Evolutionary conservation across 1,140 invertebrate species (phyloP).

Genomic region (Microplitis mediator): DNA sequence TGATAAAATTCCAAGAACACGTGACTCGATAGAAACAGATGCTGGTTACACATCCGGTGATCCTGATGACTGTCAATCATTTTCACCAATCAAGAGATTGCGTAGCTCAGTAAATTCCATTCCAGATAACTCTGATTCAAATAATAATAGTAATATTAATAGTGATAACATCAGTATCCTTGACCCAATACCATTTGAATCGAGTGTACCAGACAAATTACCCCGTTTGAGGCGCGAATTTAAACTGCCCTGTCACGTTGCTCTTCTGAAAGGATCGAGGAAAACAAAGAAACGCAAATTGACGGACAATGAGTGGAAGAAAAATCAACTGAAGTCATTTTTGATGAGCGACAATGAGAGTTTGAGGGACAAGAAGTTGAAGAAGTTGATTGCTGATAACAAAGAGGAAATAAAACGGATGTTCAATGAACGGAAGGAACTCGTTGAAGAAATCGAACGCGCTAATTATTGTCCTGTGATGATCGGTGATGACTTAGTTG

Average conservation of each 20-base stretch:
- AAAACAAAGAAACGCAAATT: background rate
- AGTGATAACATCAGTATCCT: too few species aligned
- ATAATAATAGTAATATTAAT: conserved; percentile 19
- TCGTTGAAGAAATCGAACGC: too few species aligned
- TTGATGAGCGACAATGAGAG: too few species aligned
- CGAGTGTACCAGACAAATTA: conserved; percentile 41
- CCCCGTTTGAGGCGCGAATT: conserved; percentile 35
- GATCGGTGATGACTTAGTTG: too few species aligned
- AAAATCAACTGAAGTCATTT: background rate
- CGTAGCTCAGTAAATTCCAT: conserved; percentile 18
- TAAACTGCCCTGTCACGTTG: conserved; percentile 46
- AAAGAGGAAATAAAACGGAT: too few species aligned
- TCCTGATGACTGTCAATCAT: conserved; percentile 10
- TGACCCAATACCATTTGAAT: conserved; percentile 45
- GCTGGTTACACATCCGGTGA: conserved; percentile 26
- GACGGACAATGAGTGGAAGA: background rate
- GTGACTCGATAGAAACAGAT: conserved; percentile 24
- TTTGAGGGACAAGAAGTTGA: background rate
- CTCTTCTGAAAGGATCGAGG: conserved; percentile 30
- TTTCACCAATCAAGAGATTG: background rate
- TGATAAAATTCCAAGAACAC: conserved; percentile 1
- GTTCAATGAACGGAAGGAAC: too few species aligned
- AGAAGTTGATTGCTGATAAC: background rate
- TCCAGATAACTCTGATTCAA: background rate
- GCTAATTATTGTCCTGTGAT: too few species aligned